These are phyloP conservation scores for Salticus scenicus DNA, from an alignment of 2,888 invertebrate species.

Conservation along the genomic window DNA sequence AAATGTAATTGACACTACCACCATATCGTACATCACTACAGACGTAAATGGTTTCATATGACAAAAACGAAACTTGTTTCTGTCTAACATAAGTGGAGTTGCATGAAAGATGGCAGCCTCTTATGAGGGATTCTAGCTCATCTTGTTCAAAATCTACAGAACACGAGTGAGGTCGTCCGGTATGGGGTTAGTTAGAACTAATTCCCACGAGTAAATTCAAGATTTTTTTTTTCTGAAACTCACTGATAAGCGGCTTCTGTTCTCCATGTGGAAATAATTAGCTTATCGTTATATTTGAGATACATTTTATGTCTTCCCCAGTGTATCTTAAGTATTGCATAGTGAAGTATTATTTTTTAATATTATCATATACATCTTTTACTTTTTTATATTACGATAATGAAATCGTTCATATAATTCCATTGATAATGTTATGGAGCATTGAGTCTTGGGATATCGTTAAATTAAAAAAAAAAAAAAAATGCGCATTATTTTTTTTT, in stretches of 20 bases:
- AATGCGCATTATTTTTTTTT: too few species aligned
- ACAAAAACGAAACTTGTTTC: not conserved
- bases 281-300: conserved; percentile 32
- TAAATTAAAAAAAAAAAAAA: too few species aligned
- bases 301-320: not conserved
- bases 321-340: too few species aligned
- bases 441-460: too few species aligned
- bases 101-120: not conserved
- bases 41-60: not conserved
- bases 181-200: not conserved
- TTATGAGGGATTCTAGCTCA: not conserved
- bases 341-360: too few species aligned
- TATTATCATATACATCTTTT: too few species aligned
- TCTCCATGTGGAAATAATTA: conserved; percentile 49
- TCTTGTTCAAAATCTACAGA: not conserved
- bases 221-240: not conserved
- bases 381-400: too few species aligned
- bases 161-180: not conserved
- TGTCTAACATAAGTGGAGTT: not conserved
- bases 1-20: too few species aligned
- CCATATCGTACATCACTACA: too few species aligned
- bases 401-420: too few species aligned
- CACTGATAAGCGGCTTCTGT: conserved; percentile 5
- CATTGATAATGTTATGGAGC: too few species aligned
- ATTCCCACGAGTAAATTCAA: conserved; percentile 24